These are phyloP conservation scores for Uropetala carovei DNA, from an alignment of 2,888 invertebrate genomes.

Conservation along the genomic window DNA sequence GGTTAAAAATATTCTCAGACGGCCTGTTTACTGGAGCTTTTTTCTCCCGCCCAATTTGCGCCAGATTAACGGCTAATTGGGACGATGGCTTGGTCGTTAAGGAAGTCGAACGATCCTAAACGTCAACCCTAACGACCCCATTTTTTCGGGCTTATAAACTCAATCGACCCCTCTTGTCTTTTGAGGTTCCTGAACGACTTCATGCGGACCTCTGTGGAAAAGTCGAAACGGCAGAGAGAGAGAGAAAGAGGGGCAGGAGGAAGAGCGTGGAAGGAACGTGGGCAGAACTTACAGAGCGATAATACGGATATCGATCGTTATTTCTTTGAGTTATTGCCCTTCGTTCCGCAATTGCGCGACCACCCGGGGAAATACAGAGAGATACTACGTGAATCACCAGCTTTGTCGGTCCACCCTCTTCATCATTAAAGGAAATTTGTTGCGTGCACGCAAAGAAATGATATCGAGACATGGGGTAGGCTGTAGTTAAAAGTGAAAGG, in stretches of 20 bases:
- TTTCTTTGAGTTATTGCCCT: background rate
- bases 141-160: slow-evolving; percentile 5
- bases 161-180: slow-evolving; percentile 4
- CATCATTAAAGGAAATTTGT: too few species aligned
- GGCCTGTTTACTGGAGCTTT: background rate
- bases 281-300: background rate
- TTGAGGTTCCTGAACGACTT: background rate
- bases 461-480: too few species aligned
- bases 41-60: background rate
- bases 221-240: background rate
- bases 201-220: background rate
- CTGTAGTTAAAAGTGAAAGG: too few species aligned
- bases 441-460: too few species aligned
- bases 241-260: background rate
- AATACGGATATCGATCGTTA: background rate
- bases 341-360: background rate
- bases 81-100: background rate
- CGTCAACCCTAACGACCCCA: slow-evolving; percentile 24
- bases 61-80: slow-evolving; percentile 22
- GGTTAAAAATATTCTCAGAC: background rate
- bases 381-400: too few species aligned
- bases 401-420: too few species aligned
- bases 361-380: too few species aligned
- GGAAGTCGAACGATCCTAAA: background rate
- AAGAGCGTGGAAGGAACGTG: background rate